Base-by-base conservation (phyloP, 2,888 invertebrate genomes). In the Parnassius orleans region DNA sequence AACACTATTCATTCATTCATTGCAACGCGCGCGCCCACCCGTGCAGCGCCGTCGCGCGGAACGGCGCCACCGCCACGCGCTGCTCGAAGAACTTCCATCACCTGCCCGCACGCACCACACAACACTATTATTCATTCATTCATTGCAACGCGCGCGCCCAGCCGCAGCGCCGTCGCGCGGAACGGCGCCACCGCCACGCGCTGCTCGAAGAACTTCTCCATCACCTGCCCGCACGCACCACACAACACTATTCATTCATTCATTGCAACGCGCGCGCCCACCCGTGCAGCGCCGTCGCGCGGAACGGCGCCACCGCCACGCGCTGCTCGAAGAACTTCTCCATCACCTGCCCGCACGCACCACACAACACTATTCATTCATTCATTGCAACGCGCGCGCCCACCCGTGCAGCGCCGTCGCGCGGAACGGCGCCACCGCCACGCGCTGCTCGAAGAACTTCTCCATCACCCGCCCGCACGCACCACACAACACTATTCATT, bases 291-390 rank as follows among this genome's bases (percentile, higher is more conserved):
- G 97, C 95, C 74, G 96, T 97, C 2, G 97, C 96, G 78, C 98
- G 97, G 90, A 96, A 98, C 0, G 98, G 98, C 3, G 97, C 96
- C 15, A 96, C 95, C 10, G 96, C 97, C 46, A 97, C 98, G 81
- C 97, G 93, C 24, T 94, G 94, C 80, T 98, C 98, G 89, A 98
- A 98, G 91, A 97, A 98, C 78, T 96, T 96, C 86, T 98, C 98
- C 78, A 98, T 93, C 60, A 97, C 94, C 94, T 95, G 84, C n/a
- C 41, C n/a, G 12, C 10, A 1, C 15, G 24, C 15, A 51, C 19
- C 50, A 10, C 43, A 43, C 43, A 2, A 24, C 7, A 24, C 1
- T 7, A 24, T 24, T 24, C 24, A 24, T 24, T 7, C 5, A 33
- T 2, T 19, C 19, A 19, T 19, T n/a, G n/a, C n/a, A n/a, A 91